Evolutionary conservation across 2,113 vertebrate genomes (phyloP).

Genomic region (Siphamia tubifer): DNA sequence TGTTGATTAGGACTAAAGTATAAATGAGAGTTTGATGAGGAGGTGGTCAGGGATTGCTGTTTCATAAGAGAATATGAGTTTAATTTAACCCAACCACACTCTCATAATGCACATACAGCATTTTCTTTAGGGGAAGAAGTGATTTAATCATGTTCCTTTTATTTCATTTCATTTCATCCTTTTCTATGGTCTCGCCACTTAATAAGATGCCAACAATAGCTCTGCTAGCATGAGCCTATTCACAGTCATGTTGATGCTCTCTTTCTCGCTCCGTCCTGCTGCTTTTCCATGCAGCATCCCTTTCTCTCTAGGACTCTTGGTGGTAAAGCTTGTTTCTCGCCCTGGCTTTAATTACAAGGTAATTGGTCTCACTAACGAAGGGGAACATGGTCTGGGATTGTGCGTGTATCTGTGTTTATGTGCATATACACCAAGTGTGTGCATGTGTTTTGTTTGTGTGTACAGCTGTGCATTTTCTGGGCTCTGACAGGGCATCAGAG

Average conservation of each 20-base stretch:
- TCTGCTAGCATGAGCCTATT: background rate
- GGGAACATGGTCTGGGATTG: conserved; percentile 13
- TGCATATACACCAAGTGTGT: background rate
- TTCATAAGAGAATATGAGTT: background rate
- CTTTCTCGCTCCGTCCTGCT: background rate
- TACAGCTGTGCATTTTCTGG: conserved; percentile 12
- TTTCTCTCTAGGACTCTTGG: conserved; percentile 6
- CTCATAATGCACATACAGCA: background rate
- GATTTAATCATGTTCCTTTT: conserved; percentile 28
- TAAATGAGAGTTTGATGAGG: conserved; percentile 1
- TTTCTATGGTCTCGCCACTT: conserved; percentile 21
- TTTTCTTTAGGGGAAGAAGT: background rate
- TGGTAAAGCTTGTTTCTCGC: conserved; percentile 42
- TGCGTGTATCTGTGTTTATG: background rate
- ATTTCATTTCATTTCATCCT: conserved; percentile 7
- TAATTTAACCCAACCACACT: background rate
- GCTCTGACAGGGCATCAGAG: conserved; percentile 36
- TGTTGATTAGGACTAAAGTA: background rate
- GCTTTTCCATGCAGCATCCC: conserved; percentile 1
- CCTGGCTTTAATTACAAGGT: conserved; percentile 68
- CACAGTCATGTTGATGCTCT: background rate
- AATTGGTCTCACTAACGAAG: conserved; percentile 60
- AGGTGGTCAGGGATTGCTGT: background rate
- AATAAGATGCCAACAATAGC: conserved; percentile 16
- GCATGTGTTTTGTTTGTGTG: conserved; percentile 6